Evolutionary conservation across 30 jellyfish, hydroid and myxozoan genomes (phyloP).

Genomic region (Clytia hemisphaerica): DNA sequence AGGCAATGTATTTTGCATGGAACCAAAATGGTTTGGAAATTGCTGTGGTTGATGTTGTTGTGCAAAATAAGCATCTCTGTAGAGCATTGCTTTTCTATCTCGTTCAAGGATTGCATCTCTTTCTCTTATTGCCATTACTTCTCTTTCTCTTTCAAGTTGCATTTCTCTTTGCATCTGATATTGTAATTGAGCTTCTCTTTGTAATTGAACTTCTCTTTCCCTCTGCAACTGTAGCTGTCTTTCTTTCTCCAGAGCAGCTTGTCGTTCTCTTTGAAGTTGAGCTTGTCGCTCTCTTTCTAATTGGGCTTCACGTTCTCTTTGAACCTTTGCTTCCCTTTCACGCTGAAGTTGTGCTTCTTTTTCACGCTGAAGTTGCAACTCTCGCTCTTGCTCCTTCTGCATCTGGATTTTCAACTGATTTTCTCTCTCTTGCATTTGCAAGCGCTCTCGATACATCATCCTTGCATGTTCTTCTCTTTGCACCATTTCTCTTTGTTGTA

Average conservation of each 20-base stretch:
- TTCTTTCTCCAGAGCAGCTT: too few relatives aligned
- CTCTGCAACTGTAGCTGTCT: background rate
- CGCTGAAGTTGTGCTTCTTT: slow-evolving; percentile 33
- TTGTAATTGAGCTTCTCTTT: slow-evolving; percentile 3
- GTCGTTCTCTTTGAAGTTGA: slow-evolving; percentile 4
- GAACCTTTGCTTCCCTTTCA: background rate
- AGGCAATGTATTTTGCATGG: too few relatives aligned
- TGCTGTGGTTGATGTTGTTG: slow-evolving; percentile 12
- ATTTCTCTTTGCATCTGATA: background rate
- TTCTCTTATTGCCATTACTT: background rate
- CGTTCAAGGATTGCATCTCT: background rate
- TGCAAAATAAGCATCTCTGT: background rate
- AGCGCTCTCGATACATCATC: too few relatives aligned
- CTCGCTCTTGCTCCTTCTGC: too few relatives aligned
- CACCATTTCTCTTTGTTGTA: slow-evolving; percentile 21
- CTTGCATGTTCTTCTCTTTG: too few relatives aligned
- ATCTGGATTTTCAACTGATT: too few relatives aligned
- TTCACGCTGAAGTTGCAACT: too few relatives aligned
- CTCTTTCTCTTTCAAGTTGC: background rate
- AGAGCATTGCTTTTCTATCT: background rate
- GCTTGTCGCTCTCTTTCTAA: slow-evolving; percentile 28
- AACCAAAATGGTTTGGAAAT: too few relatives aligned
- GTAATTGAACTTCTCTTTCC: slow-evolving; percentile 16
- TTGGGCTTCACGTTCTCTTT: slow-evolving; percentile 28
- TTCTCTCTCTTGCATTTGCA: too few relatives aligned